phyloP scores from a whole-genome alignment of 2,888 invertebrate genomes.

The Embidobia sp. region DNA sequence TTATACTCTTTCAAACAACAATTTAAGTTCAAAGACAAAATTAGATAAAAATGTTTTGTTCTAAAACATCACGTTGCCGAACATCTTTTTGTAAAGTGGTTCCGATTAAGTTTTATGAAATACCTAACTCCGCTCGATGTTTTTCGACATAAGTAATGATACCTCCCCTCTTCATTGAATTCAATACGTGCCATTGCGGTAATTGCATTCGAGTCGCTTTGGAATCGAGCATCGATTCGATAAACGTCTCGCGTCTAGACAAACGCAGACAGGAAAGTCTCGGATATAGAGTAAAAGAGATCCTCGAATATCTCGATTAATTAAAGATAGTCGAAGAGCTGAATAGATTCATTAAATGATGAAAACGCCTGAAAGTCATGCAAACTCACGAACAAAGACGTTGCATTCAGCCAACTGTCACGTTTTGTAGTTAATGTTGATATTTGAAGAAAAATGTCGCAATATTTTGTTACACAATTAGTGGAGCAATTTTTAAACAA shows the following conservation, averaged over 20 bases:
- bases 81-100: slow-evolving; percentile 7
- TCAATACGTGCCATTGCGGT: slow-evolving; percentile 55
- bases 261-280: slow-evolving; percentile 51
- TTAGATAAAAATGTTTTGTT: no score
- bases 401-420: slow-evolving; percentile 39
- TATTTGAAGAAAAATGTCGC: slow-evolving; percentile 5
- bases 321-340: slow-evolving; percentile 59
- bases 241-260: slow-evolving; percentile 47
- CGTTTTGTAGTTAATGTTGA: slow-evolving; percentile 20
- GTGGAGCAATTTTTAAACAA: neutral
- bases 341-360: slow-evolving; percentile 61
- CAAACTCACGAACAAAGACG: slow-evolving; percentile 52
- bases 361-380: slow-evolving; percentile 53
- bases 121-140: slow-evolving; percentile 30
- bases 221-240: slow-evolving; percentile 60
- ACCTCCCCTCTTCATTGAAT: slow-evolving; percentile 23
- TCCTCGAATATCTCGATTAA: slow-evolving; percentile 62
- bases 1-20: no score
- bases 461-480: slow-evolving; percentile 30
- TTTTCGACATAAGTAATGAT: slow-evolving; percentile 51
- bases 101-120: slow-evolving; percentile 12
- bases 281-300: slow-evolving; percentile 56
- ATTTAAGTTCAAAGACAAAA: no score
- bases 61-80: no score
- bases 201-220: slow-evolving; percentile 56